Base-by-base conservation (phyloP, 2,888 invertebrate genomes). In the Apotomis betuletana region DNA sequence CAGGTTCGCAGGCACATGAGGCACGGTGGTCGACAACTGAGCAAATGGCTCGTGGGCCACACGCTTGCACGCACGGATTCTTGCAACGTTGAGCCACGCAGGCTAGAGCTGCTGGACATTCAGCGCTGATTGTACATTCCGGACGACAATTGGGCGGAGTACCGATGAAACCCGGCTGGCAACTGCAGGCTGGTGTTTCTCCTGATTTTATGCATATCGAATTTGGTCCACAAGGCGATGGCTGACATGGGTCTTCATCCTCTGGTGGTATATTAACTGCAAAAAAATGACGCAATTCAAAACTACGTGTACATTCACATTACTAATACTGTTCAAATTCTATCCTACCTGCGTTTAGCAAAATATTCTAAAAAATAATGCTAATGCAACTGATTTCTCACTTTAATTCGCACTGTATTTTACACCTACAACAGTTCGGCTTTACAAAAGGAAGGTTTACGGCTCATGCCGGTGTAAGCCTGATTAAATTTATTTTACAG, bases 181-280 rank as follows among this genome's bases (percentile, higher is more conserved):
- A 95, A 69, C 94, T 95, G 80, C 95, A 95, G 12, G 95, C 94
- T 27, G 95, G 94, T 72, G 94, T 95, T 58, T 94, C 94, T 77
- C 92, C 94, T n/a, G 94, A 91, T 76, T 93, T 91, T n/a, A 94
- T 84, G 78, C 96, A 96, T 75, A 94, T 90, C 2, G 95, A 94
- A 83, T 95, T 95, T 3, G 95, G 93, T 27, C 96, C 96, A 80
- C 96, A 96, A 12, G 95, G 96, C 27, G 96, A 95, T 67, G 96
- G 95, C 55, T 94, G 90, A 81, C 96, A 96, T 9, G 95, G 95
- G 81, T 96, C 85, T 51, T 82, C 76, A 81, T 96, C 85, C 51
- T 82, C 76, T 52, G 88, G 86, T n/a, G 75, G 75, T 44, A 83
- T 75, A 8, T 79, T 75, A 41, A 79, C 88, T 91, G 41, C 5